Conservation (phyloP, 2,888 invertebrate genomes). For the Quadroppia sp. region DNA sequence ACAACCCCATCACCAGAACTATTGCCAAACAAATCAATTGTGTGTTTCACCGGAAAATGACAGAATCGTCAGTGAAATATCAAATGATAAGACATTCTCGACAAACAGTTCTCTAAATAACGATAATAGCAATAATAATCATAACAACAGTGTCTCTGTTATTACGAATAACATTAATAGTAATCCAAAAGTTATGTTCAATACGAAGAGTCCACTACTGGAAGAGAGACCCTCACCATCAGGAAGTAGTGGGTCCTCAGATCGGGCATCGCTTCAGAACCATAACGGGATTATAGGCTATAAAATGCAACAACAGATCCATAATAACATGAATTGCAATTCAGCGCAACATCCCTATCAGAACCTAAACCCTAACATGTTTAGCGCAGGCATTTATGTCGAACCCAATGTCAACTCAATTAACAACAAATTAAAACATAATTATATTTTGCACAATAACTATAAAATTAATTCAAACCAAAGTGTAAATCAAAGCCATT, state of each 20-base stretch:
- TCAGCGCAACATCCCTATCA: constrained; percentile 24
- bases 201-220: constrained; percentile 29
- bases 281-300: not conserved
- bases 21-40: constrained; percentile 18
- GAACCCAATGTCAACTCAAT: not conserved
- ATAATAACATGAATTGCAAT: not conserved
- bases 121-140: constrained; percentile 39
- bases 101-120: constrained; percentile 11
- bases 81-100: not conserved
- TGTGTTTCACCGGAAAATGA: constrained; percentile 9
- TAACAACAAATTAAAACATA: constrained; percentile 9
- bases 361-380: not conserved
- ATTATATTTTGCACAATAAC: not conserved
- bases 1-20: constrained; percentile 48
- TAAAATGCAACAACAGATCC: constrained; percentile 35
- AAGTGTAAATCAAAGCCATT: constrained; percentile 26
- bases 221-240: constrained; percentile 43
- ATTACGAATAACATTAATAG: constrained; percentile 45
- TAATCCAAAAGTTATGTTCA: constrained; percentile 33
- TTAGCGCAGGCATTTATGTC: not conserved
- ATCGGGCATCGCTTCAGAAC: constrained; percentile 31
- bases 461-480: constrained; percentile 15
- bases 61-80: constrained; percentile 4
- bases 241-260: constrained; percentile 42
- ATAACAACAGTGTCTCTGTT: constrained; percentile 45